These are phyloP conservation scores for Papilio polyxenes DNA, from an alignment of 1,140 invertebrate genomes.

Conservation along the genomic window DNA sequence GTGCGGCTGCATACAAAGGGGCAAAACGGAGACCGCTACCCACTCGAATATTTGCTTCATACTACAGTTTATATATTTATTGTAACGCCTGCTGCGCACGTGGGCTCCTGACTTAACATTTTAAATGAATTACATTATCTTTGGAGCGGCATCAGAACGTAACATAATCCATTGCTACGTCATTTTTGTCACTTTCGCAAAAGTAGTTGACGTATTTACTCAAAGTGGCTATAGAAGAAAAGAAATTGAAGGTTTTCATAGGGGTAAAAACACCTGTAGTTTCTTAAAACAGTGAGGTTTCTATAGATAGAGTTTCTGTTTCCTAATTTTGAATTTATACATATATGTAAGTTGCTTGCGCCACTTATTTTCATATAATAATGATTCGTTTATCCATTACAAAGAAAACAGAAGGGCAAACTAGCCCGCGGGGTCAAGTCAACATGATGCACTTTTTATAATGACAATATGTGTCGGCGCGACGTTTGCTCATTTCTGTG, in stretches of 20 bases:
- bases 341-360: background rate
- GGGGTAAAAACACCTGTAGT: background rate
- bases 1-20: conserved; percentile 27
- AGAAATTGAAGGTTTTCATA: background rate
- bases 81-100: background rate
- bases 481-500: conserved; percentile 77
- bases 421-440: conserved; percentile 67
- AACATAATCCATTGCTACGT: background rate
- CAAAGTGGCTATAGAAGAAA: background rate
- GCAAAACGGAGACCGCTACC: conserved; percentile 4
- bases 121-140: background rate
- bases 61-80: conserved; percentile 12
- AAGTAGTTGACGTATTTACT: background rate
- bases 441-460: conserved; percentile 72
- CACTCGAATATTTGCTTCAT: conserved; percentile 30
- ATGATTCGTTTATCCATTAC: conserved; percentile 2
- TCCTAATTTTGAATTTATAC: background rate
- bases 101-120: conserved; percentile 23
- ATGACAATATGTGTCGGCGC: conserved; percentile 68
- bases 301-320: background rate
- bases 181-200: background rate
- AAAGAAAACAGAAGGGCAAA: conserved; percentile 39
- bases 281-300: background rate
- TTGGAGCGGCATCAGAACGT: background rate
- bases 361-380: conserved; percentile 1